A percentile compares a stretch with the other conserved stretches of the same genome.
Conservation (phyloP, 1,140 invertebrate genomes). For the Drosophila simulans region DNA sequence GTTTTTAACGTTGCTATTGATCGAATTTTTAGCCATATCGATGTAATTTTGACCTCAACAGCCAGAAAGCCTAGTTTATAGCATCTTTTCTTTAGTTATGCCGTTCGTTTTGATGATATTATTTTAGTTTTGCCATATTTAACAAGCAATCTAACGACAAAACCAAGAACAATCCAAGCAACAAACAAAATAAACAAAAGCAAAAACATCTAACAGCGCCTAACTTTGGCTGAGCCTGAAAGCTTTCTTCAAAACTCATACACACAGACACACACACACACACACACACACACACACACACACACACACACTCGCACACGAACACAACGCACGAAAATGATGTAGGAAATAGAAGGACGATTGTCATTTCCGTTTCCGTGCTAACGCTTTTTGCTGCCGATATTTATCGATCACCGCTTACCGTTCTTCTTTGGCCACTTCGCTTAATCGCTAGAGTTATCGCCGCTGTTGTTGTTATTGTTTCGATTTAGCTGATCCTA, state of each 20-base stretch:
- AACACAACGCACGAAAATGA: conserved; percentile 24
- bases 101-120: conserved; percentile 52
- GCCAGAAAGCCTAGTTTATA: conserved; percentile 1
- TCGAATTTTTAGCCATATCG: conserved; percentile 1
- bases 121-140: conserved; percentile 12
- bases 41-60: conserved; percentile 17
- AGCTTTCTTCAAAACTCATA: conserved; percentile 48
- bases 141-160: conserved; percentile 58
- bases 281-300: too few species aligned
- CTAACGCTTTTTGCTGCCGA: conserved; percentile 19
- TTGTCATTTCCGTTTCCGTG: conserved; percentile 22
- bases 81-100: conserved; percentile 43
- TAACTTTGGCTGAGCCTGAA: conserved; percentile 62
- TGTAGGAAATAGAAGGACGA: conserved; percentile 7
- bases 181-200: conserved; percentile 39
- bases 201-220: conserved; percentile 55
- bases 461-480: conserved; percentile 43
- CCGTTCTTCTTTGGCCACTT: conserved; percentile 8
- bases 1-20: too few species aligned
- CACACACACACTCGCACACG: conserved; percentile 21
- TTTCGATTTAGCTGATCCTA: conserved; percentile 40
- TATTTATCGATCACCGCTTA: conserved; percentile 6
- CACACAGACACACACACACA: conserved; percentile 38
- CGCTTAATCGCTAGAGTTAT: conserved; percentile 35
- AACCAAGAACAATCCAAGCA: conserved; percentile 34